Base-by-base conservation (phyloP, 2,888 invertebrate genomes). In the Plemyria rubiginata region DNA sequence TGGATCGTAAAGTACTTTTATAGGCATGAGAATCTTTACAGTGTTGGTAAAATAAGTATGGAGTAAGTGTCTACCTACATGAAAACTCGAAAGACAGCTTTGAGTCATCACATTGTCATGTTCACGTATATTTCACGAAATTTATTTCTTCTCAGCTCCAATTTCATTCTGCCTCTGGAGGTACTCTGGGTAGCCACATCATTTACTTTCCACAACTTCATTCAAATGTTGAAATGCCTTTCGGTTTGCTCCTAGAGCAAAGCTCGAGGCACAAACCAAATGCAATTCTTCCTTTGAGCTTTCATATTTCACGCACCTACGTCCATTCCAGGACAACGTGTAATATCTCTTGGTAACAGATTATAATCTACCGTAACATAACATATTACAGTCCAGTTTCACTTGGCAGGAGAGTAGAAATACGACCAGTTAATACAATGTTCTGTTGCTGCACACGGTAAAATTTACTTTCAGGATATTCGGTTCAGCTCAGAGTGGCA, bases 251-350 rank as follows among this genome's bases (percentile, higher is more conserved):
- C 63, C 69, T 73, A 71, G 68, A 80, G 75, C 77, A 79, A 78
- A 75, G 84, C 85, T 81, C 73, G 77, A 77, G 84, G 84, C 84
- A 79, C 75, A 75, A 77, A 75, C 77, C 77, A 83, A 86, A 86
- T 84, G 81, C 81, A 85, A 85, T 86, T 86, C 86, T 85, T 85
- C 83, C 85, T 86, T 86, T 87, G 83, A 85, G 79, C 79, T 79
- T 80, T 84, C 86, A 86, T 86, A 87, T 88, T 86, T 87, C 85
- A 87, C 54, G 79, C 78, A 86, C 78, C 82, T 81, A 79, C 81
- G 77, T 71, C 73, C 72, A 74, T 75, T 70, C 74, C 82, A 76
- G 73, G 78, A 82, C 77, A 72, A 76, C 73, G 72, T 75, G 74
- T 70, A 71, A 65, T 60, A 51, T 61, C 58, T 57, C 48, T 62